phyloP scores from a whole-genome alignment of 2,113 vertebrate genomes.

The Pseudonaja textilis region DNA sequence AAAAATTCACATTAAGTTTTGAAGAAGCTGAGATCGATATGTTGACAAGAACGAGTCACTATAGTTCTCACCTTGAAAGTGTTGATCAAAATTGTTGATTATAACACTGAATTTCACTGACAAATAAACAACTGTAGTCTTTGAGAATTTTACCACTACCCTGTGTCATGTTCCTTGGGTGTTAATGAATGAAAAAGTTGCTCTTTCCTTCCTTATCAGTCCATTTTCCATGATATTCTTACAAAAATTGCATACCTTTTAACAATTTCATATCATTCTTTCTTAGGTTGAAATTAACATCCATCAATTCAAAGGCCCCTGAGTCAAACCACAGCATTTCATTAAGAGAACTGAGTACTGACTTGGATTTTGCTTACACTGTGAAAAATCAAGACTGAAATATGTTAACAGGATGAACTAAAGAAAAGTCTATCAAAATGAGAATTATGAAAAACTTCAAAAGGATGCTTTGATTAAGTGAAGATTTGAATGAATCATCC shows the following conservation, averaged over 20 bases:
- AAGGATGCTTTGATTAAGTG: background rate
- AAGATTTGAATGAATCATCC: background rate
- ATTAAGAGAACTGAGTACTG: background rate
- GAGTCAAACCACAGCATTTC: background rate
- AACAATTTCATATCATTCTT: background rate
- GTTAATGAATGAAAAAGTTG: slow-evolving; percentile 20
- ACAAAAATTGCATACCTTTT: background rate
- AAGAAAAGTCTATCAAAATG: background rate
- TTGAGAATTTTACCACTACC: slow-evolving; percentile 17
- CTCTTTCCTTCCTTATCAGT: slow-evolving; percentile 3
- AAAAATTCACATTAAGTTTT: background rate
- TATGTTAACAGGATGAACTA: background rate
- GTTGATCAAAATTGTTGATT: slow-evolving; percentile 30
- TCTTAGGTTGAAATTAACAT: background rate
- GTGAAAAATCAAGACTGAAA: background rate
- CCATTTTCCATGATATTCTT: background rate
- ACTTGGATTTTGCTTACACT: background rate
- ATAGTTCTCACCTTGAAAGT: slow-evolving; percentile 11
- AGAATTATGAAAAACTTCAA: background rate
- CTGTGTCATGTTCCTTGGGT: slow-evolving; percentile 1
- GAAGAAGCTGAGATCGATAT: background rate
- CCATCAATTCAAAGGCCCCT: background rate
- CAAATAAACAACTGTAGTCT: slow-evolving; percentile 3
- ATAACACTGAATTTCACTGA: slow-evolving; percentile 12
- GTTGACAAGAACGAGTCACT: background rate